These are phyloP conservation scores for Lerista edwardsae DNA, from an alignment of 2,797 vertebrate genomes.

Conservation along the genomic window DNA sequence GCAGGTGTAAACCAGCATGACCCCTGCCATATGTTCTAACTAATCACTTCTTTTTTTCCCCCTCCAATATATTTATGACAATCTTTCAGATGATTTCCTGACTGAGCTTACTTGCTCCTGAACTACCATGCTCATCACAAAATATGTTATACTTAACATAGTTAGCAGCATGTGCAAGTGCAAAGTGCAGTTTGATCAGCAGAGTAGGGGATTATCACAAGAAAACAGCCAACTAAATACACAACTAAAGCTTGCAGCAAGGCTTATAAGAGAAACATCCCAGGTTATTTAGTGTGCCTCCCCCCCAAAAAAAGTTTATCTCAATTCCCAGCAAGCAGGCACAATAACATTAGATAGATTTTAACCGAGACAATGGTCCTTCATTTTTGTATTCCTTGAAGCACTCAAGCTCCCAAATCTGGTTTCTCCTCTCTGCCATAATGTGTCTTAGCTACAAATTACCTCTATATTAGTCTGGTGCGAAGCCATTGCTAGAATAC, in stretches of 20 bases:
- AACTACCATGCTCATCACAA: slow-evolving; percentile 12
- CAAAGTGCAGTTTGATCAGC: neutral
- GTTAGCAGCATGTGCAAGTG: slow-evolving; percentile 12
- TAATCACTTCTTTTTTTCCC: slow-evolving; percentile 18
- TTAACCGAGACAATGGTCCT: slow-evolving; percentile 39
- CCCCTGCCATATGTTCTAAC: neutral
- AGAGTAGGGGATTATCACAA: neutral
- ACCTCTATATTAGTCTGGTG: neutral
- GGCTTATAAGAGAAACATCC: neutral
- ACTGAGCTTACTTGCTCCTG: neutral
- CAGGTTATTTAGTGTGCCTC: neutral
- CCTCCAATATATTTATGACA: slow-evolving; percentile 15
- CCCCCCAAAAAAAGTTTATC: neutral
- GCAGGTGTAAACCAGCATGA: neutral
- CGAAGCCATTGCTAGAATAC: neutral
- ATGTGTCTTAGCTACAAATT: neutral
- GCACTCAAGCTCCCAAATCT: slow-evolving; percentile 33
- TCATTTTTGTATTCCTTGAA: neutral
- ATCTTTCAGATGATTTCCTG: slow-evolving; percentile 11
- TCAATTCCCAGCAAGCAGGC: slow-evolving; percentile 27
- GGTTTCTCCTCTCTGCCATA: slow-evolving; percentile 38
- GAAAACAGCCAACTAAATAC: slow-evolving; percentile 7
- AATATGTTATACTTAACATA: slow-evolving; percentile 10
- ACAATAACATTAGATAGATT: slow-evolving; percentile 33
- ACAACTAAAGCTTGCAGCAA: neutral